Base-by-base conservation (phyloP, 2,797 vertebrate species). In the Melanotaenia parkinsoni region DNA sequence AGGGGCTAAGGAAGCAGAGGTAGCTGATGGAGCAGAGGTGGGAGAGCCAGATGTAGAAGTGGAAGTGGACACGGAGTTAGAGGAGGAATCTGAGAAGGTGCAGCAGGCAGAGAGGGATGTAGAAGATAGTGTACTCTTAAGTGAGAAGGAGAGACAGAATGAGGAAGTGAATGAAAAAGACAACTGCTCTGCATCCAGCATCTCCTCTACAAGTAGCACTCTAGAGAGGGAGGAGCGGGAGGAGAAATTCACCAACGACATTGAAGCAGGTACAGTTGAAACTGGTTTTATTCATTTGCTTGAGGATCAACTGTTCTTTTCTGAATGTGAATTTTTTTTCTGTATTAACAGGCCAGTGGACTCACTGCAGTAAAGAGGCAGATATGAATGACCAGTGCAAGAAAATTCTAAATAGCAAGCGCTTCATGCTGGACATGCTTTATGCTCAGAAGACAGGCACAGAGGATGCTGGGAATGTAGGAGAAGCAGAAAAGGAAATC, bases 131-230 rank as follows among this genome's bases (percentile, higher is more conserved):
- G 89, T 92, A 38, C 85, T 95, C 80, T 94, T 99, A 86, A 99
- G 98, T 70, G 98, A 98, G 90, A 99, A 99, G 86, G 98, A 99
- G 90, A 96, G 96, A 83, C 96, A 98, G 92, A 98, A 98, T 58
- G 97, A 98, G 92, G 98, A 98, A 85, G 94, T 99, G 91, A 99
- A 99, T 20, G 98, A 99, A 89, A 97, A 98, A 82, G 97, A 99
- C 92, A 98, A 97, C 94, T 99, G 98, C 86, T 99, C 97, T 0
- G 97, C 97, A 51, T 99, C 98, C 90, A 98, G 98, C 94, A 96
- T 99, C 94, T 99, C 98, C 0, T 99, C 98, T 63, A 95, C 97
- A 72, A 98, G 97, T 88, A 98, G 97, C 95, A 99, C 97, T 38
- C 95, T 98, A 92, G 97, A 99, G 91, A 95, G 97, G 87, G 97